Conservation (phyloP, 92 coral and sea anemone species). For the Galaxea fascicularis region DNA sequence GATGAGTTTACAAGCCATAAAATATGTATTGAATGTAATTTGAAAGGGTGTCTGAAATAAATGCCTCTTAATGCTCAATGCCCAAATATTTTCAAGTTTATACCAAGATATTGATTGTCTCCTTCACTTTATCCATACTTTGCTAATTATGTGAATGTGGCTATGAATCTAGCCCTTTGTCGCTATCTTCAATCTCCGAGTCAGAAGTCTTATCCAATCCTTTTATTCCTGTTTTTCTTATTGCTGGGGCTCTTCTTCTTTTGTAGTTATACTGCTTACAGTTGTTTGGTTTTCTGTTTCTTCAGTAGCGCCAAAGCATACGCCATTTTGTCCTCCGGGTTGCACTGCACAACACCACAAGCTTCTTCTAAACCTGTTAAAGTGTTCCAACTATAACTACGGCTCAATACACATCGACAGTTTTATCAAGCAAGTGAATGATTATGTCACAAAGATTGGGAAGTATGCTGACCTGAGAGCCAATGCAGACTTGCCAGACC, state of each 20-base stretch:
- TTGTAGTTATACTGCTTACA: neutral
- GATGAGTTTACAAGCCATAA: too few species aligned
- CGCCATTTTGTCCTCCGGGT: constrained; percentile 31
- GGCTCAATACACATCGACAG: constrained; percentile 1
- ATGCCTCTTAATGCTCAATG: too few species aligned
- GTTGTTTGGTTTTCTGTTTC: neutral
- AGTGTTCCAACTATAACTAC: constrained; percentile 29
- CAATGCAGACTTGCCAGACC: constrained; percentile 42
- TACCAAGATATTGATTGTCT: too few species aligned
- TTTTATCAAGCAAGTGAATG: constrained; percentile 36
- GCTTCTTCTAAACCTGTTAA: constrained; percentile 33
- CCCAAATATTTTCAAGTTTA: too few species aligned
- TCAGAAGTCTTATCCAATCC: neutral
- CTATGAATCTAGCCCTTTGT: too few species aligned
- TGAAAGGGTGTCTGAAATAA: too few species aligned
- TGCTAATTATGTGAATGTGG: too few species aligned
- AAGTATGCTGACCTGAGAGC: constrained; percentile 20
- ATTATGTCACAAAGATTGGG: constrained; percentile 31
- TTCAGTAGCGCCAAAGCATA: constrained; percentile 24
- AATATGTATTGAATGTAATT: too few species aligned
- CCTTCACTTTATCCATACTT: too few species aligned
- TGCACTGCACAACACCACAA: constrained; percentile 22
- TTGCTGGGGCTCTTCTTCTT: too few species aligned
- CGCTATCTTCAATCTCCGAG: too few species aligned
- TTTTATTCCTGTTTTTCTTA: neutral